Evolutionary conservation across 1,140 invertebrate genomes (phyloP), one percentile per base, ranked within the genome.

Genomic region (Drosophila pectinifera): DNA sequence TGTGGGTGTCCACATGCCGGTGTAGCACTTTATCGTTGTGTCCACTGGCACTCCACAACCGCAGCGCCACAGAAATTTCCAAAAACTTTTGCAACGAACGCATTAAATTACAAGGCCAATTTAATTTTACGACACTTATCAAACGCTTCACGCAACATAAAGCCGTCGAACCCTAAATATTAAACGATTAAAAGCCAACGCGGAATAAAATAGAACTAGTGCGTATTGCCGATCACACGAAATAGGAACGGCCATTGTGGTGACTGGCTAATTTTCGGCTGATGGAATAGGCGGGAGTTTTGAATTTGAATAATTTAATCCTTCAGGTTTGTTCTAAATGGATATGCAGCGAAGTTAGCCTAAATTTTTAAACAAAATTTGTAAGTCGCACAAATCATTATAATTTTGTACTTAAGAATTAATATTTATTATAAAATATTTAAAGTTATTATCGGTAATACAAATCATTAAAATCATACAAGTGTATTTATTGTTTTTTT

Each of bases 111-210:
- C 51, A 34, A 64, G 56, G 73, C 20, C 72, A 64, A 73, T 74
- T 74, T 74, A 45, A 57, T 64, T 75, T 74, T 74, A 75, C 38
- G 51, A 56, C 72, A 74, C 72, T 74, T 74, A 75, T 75, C 72
- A 75, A 75, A 74, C 31, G 70, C 38, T 64, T 74, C 34, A 74
- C 72, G 70, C 58, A 64, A 75, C 73, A 75, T 75, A 64, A 74
- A 74, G 22, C 72, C 49, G 45, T 18, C 11, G 26, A 36, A 49
- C 69, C 53, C 57, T 73, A 43, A 49, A 75, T 31, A 49, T 38
- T 56, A 51, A 43, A 31, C 28, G 59, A 49, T 48, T 18, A 43
- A 5, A 49, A 49, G 63, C 36, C 36, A 45, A 34, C 39, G 42
- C 24, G 63, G 18, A 48, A 41, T 11, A 28, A 31, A 53, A 34